phyloP scores from a whole-genome alignment of 2,113 vertebrate species.

The Henicopernis longicauda region DNA sequence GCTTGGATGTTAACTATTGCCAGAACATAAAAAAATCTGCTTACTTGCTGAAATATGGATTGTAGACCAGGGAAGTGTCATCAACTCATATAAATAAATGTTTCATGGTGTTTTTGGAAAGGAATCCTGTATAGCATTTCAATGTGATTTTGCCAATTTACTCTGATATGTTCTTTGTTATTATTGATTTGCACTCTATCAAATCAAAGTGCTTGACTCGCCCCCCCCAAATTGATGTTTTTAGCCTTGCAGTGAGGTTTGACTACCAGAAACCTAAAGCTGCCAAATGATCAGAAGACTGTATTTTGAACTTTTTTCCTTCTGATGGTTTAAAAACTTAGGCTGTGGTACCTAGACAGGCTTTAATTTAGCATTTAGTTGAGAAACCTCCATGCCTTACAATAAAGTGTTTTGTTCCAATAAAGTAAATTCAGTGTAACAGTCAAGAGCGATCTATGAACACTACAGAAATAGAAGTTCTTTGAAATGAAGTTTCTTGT shows the following conservation, averaged over 20 bases:
- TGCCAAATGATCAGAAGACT: background rate
- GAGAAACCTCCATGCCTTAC: background rate
- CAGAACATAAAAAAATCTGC: background rate
- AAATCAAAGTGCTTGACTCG: background rate
- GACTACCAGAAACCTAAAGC: background rate
- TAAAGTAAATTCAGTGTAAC: background rate
- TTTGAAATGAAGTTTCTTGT: slow-evolving; percentile 5
- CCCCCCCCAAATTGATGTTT: background rate
- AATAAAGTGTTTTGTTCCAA: background rate
- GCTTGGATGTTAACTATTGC: background rate
- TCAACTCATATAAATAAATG: background rate
- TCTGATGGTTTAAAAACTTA: background rate
- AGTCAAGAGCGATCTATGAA: background rate
- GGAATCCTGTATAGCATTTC: background rate
- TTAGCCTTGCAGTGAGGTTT: background rate
- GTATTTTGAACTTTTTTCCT: background rate
- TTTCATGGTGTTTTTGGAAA: background rate
- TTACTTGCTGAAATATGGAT: background rate
- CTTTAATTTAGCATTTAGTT: background rate
- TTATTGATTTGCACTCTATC: slow-evolving; percentile 4
- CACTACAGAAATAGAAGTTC: background rate
- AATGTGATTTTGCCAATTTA: background rate
- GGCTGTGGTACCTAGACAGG: background rate
- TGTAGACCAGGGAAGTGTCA: background rate
- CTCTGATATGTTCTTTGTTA: background rate